A percentile compares a stretch with the other conserved stretches of the same genome.
Evolutionary conservation across 2,888 invertebrate species (phyloP).

Genomic region (Agonum fuliginosum): DNA sequence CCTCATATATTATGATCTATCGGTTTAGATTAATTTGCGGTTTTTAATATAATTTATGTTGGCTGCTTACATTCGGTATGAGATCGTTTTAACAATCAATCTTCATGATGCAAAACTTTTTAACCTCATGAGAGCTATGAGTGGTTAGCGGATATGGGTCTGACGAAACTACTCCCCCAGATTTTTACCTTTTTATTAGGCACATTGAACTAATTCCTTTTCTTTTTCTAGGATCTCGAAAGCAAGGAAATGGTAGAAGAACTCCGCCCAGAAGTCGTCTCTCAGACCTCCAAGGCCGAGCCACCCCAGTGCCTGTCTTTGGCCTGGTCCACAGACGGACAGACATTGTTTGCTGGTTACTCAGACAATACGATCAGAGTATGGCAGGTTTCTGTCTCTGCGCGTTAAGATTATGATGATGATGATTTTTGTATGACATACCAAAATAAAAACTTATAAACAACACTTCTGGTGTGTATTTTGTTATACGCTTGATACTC

Average conservation of each 20-base stretch:
- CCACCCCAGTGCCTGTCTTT: conserved; percentile 97
- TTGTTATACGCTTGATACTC: conserved; percentile 38
- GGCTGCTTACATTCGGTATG: neutral
- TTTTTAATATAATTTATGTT: too few relatives aligned
- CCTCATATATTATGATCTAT: too few relatives aligned
- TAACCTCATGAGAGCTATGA: conserved; percentile 71
- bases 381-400: conserved; percentile 96
- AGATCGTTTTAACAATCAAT: conserved; percentile 10
- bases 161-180: conserved; percentile 65
- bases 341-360: conserved; percentile 98
- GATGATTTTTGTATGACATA: conserved; percentile 47
- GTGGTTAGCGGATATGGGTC: conserved; percentile 73
- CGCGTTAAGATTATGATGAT: conserved; percentile 76
- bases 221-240: conserved; percentile 88
- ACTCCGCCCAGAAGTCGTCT: conserved; percentile 95
- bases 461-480: conserved; percentile 24
- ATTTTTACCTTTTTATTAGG: neutral
- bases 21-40: too few relatives aligned
- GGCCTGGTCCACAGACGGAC: conserved; percentile 99
- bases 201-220: neutral
- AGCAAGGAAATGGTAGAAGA: conserved; percentile 99
- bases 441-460: conserved; percentile 43
- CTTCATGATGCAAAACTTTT: conserved; percentile 65
- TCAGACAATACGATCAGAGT: conserved; percentile 98
- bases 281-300: conserved; percentile 86